A percentile compares a stretch with the other conserved stretches of the same genome.
Conservation (phyloP, 2,113 vertebrate genomes). For the Hippocampus barbouri region DNA sequence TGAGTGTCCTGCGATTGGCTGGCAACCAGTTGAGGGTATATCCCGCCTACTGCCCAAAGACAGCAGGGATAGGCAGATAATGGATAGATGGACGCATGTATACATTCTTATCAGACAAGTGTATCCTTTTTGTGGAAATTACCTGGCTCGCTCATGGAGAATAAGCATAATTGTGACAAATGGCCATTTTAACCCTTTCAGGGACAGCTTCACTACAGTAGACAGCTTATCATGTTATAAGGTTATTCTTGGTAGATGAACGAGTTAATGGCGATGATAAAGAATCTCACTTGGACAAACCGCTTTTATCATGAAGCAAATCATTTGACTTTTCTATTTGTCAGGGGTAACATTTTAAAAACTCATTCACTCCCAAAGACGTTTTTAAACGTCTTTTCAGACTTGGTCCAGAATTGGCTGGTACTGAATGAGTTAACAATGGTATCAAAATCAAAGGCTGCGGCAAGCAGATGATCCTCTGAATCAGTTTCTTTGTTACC, state of each 20-base stretch:
- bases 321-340: not conserved
- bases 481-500: slow-evolving; percentile 26
- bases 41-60: too few species aligned
- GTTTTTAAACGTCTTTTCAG: too few species aligned
- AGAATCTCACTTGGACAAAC: not conserved
- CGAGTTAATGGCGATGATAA: not conserved
- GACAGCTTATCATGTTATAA: too few species aligned
- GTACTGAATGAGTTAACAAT: not conserved
- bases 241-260: too few species aligned
- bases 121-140: slow-evolving; percentile 16
- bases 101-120: not conserved
- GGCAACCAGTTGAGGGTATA: too few species aligned
- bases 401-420: too few species aligned
- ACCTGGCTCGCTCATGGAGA: not conserved
- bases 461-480: slow-evolving; percentile 11
- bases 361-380: too few species aligned
- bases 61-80: too few species aligned
- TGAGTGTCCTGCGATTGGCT: too few species aligned
- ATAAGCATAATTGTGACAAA: not conserved
- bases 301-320: not conserved
- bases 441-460: not conserved
- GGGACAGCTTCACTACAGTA: too few species aligned
- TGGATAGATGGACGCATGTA: too few species aligned
- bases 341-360: not conserved
- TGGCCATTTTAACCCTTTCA: too few species aligned